phyloP scores from a whole-genome alignment of 2,113 vertebrate species.

The Erythrocercus mccallii region DNA sequence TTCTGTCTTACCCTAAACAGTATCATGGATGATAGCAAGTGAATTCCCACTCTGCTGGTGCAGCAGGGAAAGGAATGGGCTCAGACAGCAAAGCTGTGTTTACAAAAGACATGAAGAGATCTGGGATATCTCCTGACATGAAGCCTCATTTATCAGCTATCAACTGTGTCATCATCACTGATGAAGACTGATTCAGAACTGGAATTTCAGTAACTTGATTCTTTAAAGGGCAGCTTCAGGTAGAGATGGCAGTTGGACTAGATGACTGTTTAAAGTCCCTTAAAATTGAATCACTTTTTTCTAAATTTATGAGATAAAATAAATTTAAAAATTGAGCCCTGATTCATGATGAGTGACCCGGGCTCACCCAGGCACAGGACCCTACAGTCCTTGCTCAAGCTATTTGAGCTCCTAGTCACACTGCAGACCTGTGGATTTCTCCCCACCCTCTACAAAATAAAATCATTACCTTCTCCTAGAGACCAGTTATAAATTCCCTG shows the following conservation, averaged over 20 bases:
- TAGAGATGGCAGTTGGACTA: background rate
- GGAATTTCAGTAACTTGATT: background rate
- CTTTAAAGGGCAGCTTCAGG: background rate
- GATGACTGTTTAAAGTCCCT: background rate
- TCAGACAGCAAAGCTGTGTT: background rate
- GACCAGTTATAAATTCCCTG: background rate
- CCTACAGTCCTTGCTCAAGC: background rate
- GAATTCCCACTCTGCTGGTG: background rate
- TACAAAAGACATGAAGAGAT: background rate
- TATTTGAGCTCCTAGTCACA: background rate
- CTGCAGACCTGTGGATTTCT: background rate
- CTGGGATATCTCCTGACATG: background rate
- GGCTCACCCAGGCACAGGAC: background rate
- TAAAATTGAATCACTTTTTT: background rate
- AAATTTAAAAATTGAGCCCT: background rate
- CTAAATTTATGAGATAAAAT: background rate
- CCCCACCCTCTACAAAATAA: background rate
- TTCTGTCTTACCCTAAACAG: background rate
- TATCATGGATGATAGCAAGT: background rate
- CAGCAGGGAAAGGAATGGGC: background rate
- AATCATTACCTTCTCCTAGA: background rate
- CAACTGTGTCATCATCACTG: background rate
- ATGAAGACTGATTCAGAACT: background rate
- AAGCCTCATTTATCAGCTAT: background rate
- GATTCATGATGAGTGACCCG: background rate